Percentiles rank a stretch among this genome's conserved stretches.
phyloP scores from a whole-genome alignment of 1,140 invertebrate genomes.

The Rhysida immarginata region DNA sequence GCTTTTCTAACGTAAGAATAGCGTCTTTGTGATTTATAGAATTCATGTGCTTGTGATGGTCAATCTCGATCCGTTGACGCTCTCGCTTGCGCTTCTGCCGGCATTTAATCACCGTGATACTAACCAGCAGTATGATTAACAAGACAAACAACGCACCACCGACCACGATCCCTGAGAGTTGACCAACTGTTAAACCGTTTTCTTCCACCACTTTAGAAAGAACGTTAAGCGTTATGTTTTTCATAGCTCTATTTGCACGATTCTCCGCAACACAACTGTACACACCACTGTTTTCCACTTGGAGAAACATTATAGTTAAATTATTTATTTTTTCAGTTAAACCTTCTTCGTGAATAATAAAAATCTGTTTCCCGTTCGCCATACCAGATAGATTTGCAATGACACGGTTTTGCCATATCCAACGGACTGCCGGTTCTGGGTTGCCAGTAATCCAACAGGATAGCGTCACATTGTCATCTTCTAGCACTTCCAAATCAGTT shows the following conservation, averaged over 20 bases:
- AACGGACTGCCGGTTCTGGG: constrained; percentile 45
- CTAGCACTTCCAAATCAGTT: constrained; percentile 27
- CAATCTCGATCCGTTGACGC: background rate
- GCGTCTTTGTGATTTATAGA: background rate
- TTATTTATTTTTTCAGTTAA: constrained; percentile 34
- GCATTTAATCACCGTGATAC: background rate
- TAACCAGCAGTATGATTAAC: background rate
- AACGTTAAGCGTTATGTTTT: constrained; percentile 49
- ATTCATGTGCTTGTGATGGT: background rate
- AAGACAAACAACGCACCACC: constrained; percentile 34
- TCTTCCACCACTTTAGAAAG: constrained; percentile 27
- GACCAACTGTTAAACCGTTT: constrained; percentile 20
- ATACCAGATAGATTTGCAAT: constrained; percentile 33
- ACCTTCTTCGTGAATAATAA: constrained; percentile 33
- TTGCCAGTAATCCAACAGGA: constrained; percentile 50
- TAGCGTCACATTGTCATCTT: constrained; percentile 55
- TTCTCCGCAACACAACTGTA: constrained; percentile 61
- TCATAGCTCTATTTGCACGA: constrained; percentile 51
- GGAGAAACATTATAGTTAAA: constrained; percentile 50
- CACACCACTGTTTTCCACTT: constrained; percentile 49
- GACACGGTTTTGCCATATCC: constrained; percentile 34
- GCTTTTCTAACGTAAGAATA: background rate
- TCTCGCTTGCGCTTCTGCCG: background rate
- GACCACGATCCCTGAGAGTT: constrained; percentile 31
- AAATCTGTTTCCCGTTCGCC: constrained; percentile 33